Conservation (phyloP, 1,140 invertebrate genomes). For the Drosophila busckii region DNA sequence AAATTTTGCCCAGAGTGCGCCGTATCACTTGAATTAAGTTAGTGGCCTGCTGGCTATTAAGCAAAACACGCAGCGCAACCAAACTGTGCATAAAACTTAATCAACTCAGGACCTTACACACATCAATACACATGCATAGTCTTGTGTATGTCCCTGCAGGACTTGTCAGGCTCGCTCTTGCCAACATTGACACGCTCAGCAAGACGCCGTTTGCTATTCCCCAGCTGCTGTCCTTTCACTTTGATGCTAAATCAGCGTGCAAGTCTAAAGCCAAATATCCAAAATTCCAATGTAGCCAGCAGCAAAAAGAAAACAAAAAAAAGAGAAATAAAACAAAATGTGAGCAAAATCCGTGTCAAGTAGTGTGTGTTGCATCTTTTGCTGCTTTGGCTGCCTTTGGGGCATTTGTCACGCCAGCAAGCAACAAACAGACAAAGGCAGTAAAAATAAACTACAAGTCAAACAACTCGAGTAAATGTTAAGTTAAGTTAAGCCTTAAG, state of each 20-base stretch:
- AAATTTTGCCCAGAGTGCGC: no score
- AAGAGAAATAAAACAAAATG: slow-evolving; percentile 18
- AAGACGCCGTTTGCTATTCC: slow-evolving; percentile 5
- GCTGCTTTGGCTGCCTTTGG: slow-evolving; percentile 59
- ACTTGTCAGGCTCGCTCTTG: slow-evolving; percentile 71
- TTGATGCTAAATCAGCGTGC: slow-evolving; percentile 30
- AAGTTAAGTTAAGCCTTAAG: slow-evolving; percentile 33
- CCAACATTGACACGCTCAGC: slow-evolving; percentile 62
- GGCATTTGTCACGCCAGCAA: slow-evolving; percentile 31
- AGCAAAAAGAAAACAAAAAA: slow-evolving; percentile 33
- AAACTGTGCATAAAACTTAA: slow-evolving; percentile 76
- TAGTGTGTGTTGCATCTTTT: slow-evolving; percentile 32
- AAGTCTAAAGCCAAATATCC: slow-evolving; percentile 39
- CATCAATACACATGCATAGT: slow-evolving; percentile 46
- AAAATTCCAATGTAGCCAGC: slow-evolving; percentile 49
- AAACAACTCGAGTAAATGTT: slow-evolving; percentile 70
- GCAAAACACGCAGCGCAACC: slow-evolving; percentile 39
- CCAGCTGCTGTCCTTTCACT: slow-evolving; percentile 43
- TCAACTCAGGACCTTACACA: slow-evolving; percentile 59
- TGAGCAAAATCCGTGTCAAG: slow-evolving; percentile 6
- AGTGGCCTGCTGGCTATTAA: slow-evolving; percentile 64
- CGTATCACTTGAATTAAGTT: slow-evolving; percentile 64
- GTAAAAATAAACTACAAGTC: slow-evolving; percentile 34
- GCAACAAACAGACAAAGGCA: slow-evolving; percentile 12
- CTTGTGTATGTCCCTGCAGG: slow-evolving; percentile 56